Percentiles rank a stretch among this genome's conserved stretches.
These are phyloP conservation scores for Pyrrhia umbra DNA, from an alignment of 2,888 invertebrate species.

Conservation along the genomic window DNA sequence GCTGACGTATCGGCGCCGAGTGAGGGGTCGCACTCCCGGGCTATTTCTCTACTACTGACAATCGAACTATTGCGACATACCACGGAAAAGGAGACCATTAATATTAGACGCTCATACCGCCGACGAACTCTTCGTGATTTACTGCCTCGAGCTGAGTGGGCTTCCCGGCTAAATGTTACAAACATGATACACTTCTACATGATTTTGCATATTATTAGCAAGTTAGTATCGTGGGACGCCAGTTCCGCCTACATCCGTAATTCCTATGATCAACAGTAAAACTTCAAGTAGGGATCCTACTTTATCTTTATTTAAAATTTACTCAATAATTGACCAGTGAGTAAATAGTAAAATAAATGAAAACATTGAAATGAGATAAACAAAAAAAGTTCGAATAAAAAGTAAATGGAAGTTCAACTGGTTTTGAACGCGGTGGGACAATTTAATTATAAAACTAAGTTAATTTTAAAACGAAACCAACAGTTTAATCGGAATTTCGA, in stretches of 20 bases:
- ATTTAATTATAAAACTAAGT: conserved; percentile 60
- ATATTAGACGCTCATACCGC: conserved; percentile 57
- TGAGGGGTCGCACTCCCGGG: conserved; percentile 65
- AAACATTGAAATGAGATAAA: conserved; percentile 45
- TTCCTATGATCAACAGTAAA: conserved; percentile 13
- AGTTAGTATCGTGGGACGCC: conserved; percentile 26
- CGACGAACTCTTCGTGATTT: conserved; percentile 55
- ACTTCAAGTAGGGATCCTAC: not conserved
- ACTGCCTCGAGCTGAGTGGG: conserved; percentile 31
- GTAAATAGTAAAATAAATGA: conserved; percentile 39
- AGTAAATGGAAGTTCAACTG: conserved; percentile 48
- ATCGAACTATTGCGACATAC: conserved; percentile 58
- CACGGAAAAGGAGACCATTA: conserved; percentile 60
- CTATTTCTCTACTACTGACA: conserved; percentile 68
- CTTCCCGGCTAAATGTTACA: conserved; percentile 44
- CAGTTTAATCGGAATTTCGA: conserved; percentile 48
- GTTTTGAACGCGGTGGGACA: conserved; percentile 53
- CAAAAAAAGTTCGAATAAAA: conserved; percentile 46
- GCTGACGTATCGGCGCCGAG: conserved; percentile 66
- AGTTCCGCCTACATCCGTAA: conserved; percentile 14
- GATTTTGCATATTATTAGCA: conserved; percentile 39
- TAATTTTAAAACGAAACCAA: conserved; percentile 52
- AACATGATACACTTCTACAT: conserved; percentile 15
- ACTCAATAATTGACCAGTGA: not conserved
- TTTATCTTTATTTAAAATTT: conserved; percentile 5